Base-by-base conservation (phyloP, 92 coral and sea anemone species). In the Heliopora coerulea region DNA sequence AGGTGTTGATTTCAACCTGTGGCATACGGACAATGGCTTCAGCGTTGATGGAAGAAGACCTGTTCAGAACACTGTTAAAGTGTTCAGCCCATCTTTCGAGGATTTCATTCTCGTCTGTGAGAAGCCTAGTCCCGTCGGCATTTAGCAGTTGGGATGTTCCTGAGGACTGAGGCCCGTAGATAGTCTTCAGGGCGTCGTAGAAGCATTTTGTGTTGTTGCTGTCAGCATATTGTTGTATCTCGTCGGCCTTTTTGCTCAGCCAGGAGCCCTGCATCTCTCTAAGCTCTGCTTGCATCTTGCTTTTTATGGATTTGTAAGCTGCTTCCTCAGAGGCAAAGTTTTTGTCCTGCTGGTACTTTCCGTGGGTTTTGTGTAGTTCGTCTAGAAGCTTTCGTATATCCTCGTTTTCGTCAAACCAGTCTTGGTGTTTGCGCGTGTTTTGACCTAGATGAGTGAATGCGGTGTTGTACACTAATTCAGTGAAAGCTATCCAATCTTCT, bases 341-440 rank as follows among this genome's bases (percentile, higher is more conserved):
- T 72, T n/a, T 75, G 39, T 65, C 77, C 77, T 56, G 75, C 83
- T 30, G 75, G 52, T 69, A 85, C n/a, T n/a, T n/a, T n/a, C n/a
- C n/a, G 80, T 46, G 68, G 74, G 19, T 6, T 19, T 40, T 49
- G 34, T 60, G 80, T 62, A n/a, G n/a, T n/a, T n/a, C n/a, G n/a
- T n/a, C n/a, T n/a, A n/a, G n/a, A n/a, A n/a, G n/a, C n/a, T n/a
- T n/a, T n/a, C n/a, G n/a, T 14, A 63, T 31, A 4, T 19, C 33
- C 58, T 65, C 57, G 54, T 84, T 84, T 11, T 84, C 85, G 59
- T 84, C 82, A 54, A 82, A 81, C 89, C 76, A 76, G 80, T 82
- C 80, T 44, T 81, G 75, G 40, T 70, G 68, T 29, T 72, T 82
- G 4, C 86, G 25, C 40, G 72, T 44, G 39, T 72, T 49, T 33